These are phyloP conservation scores for Osmerus eperlanus DNA, from an alignment of 2,113 vertebrate genomes.

Conservation along the genomic window DNA sequence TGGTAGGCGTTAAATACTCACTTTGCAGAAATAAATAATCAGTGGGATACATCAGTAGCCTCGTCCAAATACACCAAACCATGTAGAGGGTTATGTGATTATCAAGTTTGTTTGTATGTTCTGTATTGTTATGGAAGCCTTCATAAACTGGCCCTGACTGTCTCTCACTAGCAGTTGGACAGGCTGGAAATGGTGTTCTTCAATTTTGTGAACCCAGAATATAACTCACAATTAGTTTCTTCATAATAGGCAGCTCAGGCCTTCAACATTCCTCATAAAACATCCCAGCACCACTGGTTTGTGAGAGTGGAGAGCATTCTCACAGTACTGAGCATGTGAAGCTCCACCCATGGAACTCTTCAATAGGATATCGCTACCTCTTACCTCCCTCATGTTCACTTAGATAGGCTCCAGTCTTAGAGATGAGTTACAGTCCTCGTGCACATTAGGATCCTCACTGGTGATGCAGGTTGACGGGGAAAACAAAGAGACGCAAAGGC, in stretches of 20 bases:
- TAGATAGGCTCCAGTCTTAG: no score
- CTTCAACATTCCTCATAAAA: background rate
- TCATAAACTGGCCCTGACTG: background rate
- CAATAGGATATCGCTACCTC: no score
- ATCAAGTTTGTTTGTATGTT: background rate
- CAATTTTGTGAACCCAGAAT: background rate
- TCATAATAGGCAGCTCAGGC: background rate
- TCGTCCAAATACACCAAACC: background rate
- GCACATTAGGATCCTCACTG: slow-evolving; percentile 11
- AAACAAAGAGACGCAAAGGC: no score
- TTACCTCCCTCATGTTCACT: no score
- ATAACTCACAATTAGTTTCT: background rate
- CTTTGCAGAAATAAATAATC: background rate
- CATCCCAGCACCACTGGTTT: background rate
- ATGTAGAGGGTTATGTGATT: background rate
- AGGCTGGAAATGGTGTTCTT: background rate
- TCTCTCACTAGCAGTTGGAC: background rate
- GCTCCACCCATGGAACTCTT: no score
- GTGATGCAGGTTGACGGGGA: slow-evolving; percentile 21
- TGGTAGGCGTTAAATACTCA: slow-evolving; percentile 30
- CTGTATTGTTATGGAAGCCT: background rate
- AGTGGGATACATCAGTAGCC: background rate
- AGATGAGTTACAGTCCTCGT: background rate
- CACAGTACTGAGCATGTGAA: no score
- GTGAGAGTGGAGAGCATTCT: no score